Base-by-base conservation (phyloP, 2,888 invertebrate species). In the Rosalia funebris region DNA sequence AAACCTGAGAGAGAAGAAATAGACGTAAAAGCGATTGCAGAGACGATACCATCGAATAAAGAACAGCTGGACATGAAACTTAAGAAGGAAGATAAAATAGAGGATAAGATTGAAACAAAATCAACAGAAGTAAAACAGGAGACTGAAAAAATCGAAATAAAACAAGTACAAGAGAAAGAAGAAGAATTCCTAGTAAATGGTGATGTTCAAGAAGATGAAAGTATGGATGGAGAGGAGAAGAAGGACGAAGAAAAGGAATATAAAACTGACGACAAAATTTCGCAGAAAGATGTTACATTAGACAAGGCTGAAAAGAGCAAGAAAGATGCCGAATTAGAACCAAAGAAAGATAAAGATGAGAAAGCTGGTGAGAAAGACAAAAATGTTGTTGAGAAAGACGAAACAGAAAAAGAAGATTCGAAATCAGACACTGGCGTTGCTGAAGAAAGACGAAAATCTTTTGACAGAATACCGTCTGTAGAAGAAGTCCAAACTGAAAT, bases 171-270 rank as follows among this genome's bases (percentile, higher is more conserved):
- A 44, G 41, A 52, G 34, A 14, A 11, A 1, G 19, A 19, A 9
- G 20, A 46, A 32, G 25, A 39, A 10, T 25, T 10, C 5, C 10
- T 46, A n/a, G 31, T 46, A n/a, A 41, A 47, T 9, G 47, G 44
- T 1, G 57, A 56, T 25, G 32, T 25, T 0, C 9, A 46, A 25
- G 48, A 57, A n/a, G 44, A 20, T 3, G 34, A 42, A 36, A 36
- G 15, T 10, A 2, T 11, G 7, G 39, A 20, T 44, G 25, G 11
- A 17, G 19, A 47, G 17, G 56, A 36, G 19, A 46, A 46, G 10
- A 46, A 19, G 17, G 41, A 52, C 14, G n/a, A 15, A 25, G 37
- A 19, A 19, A 32, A 52, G 14, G 39, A 37, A 39, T 55, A 17
- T 32, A 11, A 19, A 42, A 44, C 48, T 10, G 15, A 48, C 11